Percentiles rank a stretch among this genome's conserved stretches.
Conservation (phyloP, 2,888 invertebrate species). For the Nomada goodeniana region DNA sequence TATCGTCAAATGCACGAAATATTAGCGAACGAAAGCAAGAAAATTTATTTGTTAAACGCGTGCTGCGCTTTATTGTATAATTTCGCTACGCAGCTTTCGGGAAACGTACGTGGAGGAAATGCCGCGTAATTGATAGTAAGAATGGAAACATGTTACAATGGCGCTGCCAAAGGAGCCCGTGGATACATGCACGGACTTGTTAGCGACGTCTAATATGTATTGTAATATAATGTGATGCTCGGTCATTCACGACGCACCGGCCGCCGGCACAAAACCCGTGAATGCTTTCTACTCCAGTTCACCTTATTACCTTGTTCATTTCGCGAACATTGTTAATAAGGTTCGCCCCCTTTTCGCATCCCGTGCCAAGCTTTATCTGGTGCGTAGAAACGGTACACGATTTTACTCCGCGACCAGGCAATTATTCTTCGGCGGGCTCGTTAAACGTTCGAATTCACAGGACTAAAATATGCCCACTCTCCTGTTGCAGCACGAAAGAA, state of each 20-base stretch:
- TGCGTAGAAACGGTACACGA: constrained; percentile 17
- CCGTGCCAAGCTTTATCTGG: constrained; percentile 15
- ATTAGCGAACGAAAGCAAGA: no score
- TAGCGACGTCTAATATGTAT: constrained; percentile 31
- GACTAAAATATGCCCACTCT: not conserved
- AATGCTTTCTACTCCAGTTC: constrained; percentile 71
- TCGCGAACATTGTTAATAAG: constrained; percentile 52
- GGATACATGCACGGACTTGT: constrained; percentile 31
- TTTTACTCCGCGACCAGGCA: not conserved
- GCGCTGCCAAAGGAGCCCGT: constrained; percentile 41
- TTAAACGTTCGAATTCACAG: no score
- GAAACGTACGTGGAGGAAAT: not conserved
- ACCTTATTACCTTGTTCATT: constrained; percentile 57
- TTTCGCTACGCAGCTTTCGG: not conserved
- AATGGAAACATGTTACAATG: not conserved
- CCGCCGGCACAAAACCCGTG: constrained; percentile 42
- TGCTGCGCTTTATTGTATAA: no score
- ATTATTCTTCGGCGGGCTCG: not conserved
- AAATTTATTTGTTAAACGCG: no score
- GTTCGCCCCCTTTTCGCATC: constrained; percentile 19
- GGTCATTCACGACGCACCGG: constrained; percentile 41
- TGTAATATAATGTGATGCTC: constrained; percentile 28
- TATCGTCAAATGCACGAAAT: no score
- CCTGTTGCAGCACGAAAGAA: constrained; percentile 78
- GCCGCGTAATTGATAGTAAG: not conserved